Evolutionary conservation across 2,888 invertebrate genomes (phyloP).

Genomic region (Lobophora halterata): DNA sequence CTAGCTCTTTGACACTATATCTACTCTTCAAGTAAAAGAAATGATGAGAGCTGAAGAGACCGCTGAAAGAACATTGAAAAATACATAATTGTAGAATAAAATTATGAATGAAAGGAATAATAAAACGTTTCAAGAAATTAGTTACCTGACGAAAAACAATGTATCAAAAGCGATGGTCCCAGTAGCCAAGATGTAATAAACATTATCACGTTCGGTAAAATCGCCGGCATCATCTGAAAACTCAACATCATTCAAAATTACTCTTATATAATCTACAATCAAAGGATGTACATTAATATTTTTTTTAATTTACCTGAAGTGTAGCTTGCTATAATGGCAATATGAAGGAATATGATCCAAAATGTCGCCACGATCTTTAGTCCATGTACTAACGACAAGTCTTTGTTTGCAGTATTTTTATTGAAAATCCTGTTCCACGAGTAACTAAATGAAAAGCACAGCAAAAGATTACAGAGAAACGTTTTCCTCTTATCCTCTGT

Average conservation of each 20-base stretch:
- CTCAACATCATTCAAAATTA: slow-evolving; percentile 4
- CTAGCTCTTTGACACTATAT: slow-evolving; percentile 68
- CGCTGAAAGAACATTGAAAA: slow-evolving; percentile 68
- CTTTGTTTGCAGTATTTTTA: slow-evolving; percentile 71
- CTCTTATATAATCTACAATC: not conserved
- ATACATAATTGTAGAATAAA: not conserved
- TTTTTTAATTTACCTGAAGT: slow-evolving; percentile 83
- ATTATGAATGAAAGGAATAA: not conserved
- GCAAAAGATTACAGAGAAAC: slow-evolving; percentile 49
- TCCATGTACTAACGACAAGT: slow-evolving; percentile 80
- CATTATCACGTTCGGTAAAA: slow-evolving; percentile 58
- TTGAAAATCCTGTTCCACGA: slow-evolving; percentile 68
- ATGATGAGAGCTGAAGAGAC: slow-evolving; percentile 81
- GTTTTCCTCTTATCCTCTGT: slow-evolving; percentile 52
- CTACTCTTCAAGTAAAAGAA: slow-evolving; percentile 80
- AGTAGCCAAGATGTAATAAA: slow-evolving; percentile 75
- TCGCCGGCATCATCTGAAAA: slow-evolving; percentile 72
- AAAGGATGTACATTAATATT: not conserved
- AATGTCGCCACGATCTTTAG: slow-evolving; percentile 83
- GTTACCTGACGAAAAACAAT: slow-evolving; percentile 83
- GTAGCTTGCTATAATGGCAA: slow-evolving; percentile 83
- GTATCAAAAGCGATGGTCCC: slow-evolving; percentile 82
- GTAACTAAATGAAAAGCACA: slow-evolving; percentile 67
- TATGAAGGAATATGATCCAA: slow-evolving; percentile 84
- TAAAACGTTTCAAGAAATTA: not conserved